Conservation (phyloP, 2,113 vertebrate genomes). For the Gambusia affinis region DNA sequence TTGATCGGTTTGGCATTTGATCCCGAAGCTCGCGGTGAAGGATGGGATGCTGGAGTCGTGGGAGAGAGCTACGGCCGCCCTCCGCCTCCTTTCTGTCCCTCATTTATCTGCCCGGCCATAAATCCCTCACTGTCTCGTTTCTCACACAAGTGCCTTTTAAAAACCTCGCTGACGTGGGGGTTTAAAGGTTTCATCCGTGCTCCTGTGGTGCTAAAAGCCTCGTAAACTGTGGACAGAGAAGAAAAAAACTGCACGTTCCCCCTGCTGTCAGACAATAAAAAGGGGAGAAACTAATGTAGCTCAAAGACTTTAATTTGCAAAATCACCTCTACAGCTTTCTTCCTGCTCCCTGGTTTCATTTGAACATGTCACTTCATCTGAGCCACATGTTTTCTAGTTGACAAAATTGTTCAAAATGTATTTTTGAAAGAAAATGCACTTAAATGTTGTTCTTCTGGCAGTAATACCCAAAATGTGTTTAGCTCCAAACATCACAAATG, state of each 20-base stretch:
- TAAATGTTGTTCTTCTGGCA: too few species aligned
- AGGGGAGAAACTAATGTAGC: not conserved
- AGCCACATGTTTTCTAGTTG: not conserved
- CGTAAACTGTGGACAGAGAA: constrained; percentile 15
- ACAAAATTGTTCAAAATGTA: too few species aligned
- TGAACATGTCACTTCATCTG: not conserved
- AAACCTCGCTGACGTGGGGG: constrained; percentile 8
- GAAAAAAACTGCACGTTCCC: constrained; percentile 3
- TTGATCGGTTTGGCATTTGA: constrained; percentile 80
- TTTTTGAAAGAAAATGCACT: too few species aligned
- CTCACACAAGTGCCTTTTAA: constrained; percentile 46
- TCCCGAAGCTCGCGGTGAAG: constrained; percentile 63
- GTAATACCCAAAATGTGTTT: too few species aligned
- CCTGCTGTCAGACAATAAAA: constrained; percentile 20
- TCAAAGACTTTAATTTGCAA: not conserved
- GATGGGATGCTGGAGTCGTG: constrained; percentile 55
- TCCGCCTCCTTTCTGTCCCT: constrained; percentile 1
- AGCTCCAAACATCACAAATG: too few species aligned
- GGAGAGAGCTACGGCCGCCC: constrained; percentile 35
- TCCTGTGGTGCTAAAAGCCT: constrained; percentile 38
- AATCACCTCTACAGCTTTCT: constrained; percentile 11
- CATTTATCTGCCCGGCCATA: constrained; percentile 43
- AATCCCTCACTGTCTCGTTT: constrained; percentile 59
- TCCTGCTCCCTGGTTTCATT: constrained; percentile 4
- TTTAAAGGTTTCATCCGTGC: constrained; percentile 39